These are phyloP conservation scores for Garrulus glandarius DNA, from an alignment of 2,797 vertebrate genomes.

Conservation along the genomic window DNA sequence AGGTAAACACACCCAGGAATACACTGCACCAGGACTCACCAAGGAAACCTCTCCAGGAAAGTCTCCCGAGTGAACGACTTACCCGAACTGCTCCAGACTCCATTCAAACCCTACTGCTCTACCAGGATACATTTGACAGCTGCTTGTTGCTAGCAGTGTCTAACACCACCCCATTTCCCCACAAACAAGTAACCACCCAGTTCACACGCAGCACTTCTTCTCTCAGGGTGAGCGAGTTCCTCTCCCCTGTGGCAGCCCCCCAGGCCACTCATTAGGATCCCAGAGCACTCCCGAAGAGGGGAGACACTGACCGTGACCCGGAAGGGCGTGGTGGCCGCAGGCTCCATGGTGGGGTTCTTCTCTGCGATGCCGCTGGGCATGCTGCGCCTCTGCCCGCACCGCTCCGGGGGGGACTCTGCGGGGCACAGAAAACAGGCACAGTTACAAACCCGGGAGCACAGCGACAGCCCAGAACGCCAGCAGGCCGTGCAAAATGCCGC, in stretches of 20 bases:
- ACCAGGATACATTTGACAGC: background rate
- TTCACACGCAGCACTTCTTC: background rate
- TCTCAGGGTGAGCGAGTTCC: background rate
- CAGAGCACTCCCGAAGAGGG: rapidly evolving
- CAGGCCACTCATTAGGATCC: rapidly evolving
- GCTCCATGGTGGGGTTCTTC: conserved; percentile 89
- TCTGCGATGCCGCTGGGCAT: conserved; percentile 88
- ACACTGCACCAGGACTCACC: background rate
- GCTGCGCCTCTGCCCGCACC: conserved; percentile 88
- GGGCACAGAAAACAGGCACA: background rate
- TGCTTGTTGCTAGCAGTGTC: background rate
- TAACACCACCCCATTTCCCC: background rate
- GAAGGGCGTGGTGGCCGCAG: conserved; percentile 85
- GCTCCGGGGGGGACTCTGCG: conserved; percentile 91
- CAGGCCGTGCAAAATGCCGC: rapidly evolving
- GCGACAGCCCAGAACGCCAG: background rate
- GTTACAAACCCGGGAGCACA: background rate
- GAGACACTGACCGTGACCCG: conserved; percentile 90
- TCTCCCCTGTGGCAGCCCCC: background rate
- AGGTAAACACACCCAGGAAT: background rate
- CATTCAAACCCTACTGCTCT: background rate
- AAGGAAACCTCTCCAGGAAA: background rate
- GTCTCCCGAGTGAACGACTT: background rate
- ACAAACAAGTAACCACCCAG: rapidly evolving
- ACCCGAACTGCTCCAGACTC: background rate